A percentile compares a stretch with the other conserved stretches of the same genome.
Conservation (phyloP, 2,888 invertebrate species). For the Athalia cordata region DNA sequence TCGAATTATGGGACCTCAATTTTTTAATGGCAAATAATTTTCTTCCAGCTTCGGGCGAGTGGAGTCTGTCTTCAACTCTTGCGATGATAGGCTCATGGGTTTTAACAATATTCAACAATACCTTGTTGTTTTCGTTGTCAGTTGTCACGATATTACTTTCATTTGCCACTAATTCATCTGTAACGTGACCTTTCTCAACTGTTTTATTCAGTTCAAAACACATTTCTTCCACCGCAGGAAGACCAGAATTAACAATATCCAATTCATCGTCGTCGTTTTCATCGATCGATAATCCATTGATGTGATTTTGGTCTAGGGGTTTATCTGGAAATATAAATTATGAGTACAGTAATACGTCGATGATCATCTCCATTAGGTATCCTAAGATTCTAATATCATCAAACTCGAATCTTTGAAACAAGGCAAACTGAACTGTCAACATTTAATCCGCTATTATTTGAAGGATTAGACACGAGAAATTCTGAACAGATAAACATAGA, state of each 20-base stretch:
- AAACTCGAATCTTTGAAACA: constrained; percentile 33
- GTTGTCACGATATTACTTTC: constrained; percentile 51
- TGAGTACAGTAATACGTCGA: no score
- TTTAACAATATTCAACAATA: constrained; percentile 58
- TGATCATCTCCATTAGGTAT: neutral
- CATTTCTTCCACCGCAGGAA: constrained; percentile 26
- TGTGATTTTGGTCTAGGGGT: neutral
- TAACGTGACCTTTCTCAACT: constrained; percentile 13
- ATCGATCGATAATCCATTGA: constrained; percentile 13
- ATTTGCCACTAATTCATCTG: constrained; percentile 3
- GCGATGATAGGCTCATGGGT: constrained; percentile 59
- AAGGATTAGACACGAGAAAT: constrained; percentile 32
- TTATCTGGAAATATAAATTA: constrained; percentile 9
- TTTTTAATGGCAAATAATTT: constrained; percentile 11
- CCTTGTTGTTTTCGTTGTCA: constrained; percentile 58
- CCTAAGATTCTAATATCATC: neutral
- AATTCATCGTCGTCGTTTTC: constrained; percentile 9
- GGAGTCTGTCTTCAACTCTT: constrained; percentile 55
- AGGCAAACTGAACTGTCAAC: constrained; percentile 18
- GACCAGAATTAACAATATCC: constrained; percentile 15
- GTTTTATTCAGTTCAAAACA: constrained; percentile 26
- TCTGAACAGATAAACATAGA: neutral
- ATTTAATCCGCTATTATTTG: neutral
- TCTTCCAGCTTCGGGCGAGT: constrained; percentile 24
- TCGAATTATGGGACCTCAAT: constrained; percentile 10